Base-by-base conservation (phyloP, 2,888 invertebrate genomes). In the Fissipunctia ypsillon region DNA sequence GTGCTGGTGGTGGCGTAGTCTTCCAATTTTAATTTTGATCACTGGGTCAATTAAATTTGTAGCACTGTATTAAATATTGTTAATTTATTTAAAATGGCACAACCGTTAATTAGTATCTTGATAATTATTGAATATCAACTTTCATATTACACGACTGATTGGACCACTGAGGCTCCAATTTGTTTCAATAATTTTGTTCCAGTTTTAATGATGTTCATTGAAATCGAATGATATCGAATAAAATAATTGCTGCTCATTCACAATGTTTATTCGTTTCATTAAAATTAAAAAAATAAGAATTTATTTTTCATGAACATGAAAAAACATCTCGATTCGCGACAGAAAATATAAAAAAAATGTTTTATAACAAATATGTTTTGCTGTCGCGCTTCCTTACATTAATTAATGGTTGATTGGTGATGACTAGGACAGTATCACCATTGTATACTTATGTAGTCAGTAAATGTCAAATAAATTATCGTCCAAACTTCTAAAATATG, bases 141-240 rank as follows among this genome's bases (percentile, higher is more conserved):
- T 77, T 64, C 50, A 74, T 64, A 73, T 76, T 76, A 81, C 65
- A 67, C 78, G 77, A 78, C 38, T 83, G 86, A 87, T 85, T 85
- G 83, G 69, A 25, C 70, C 72, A 69, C 81, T 72, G 77, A 73
- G 60, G 45, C 66, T 63, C 43, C 78, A 87, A 80, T 85, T 87
- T 76, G 76, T 83, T 80, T 69, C 83, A 85, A 78, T 84, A 85
- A 85, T 85, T 85, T 70, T 54, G 73, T 73, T 73, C 60, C 83
- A 72, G 83, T 80, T 83, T 83, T 85, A 87, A 87, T 87, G 74
- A 81, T 83, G 71, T 76, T 81, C 78, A 76, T 70, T 77, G 41
- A 64, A 60, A 82, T 73, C 54, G 77, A 82, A 87, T 80, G 77
- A 80, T 80, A 82, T 73, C 76, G 75, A 76, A 81, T 79, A 60